Evolutionary conservation across 2,113 vertebrate species (phyloP), one percentile per base, ranked within the genome.

Genomic region (Polypterus senegalus): DNA sequence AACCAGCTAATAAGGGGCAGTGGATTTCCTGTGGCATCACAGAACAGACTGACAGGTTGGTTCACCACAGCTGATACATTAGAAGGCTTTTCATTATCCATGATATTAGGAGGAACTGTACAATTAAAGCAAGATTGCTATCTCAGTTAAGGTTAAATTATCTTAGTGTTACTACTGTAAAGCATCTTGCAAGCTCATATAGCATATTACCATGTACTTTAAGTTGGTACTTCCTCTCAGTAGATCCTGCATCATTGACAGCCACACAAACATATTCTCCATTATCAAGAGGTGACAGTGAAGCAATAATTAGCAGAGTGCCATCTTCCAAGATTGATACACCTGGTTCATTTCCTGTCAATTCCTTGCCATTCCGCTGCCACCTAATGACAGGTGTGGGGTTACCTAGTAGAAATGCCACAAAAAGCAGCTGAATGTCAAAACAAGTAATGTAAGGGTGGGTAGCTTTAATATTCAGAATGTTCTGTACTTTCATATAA

Each of bases 211-310:
- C 96, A 1, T 97, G 86, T 57, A 99, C 92, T 81, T 90, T 94
- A 52, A 99, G 88, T 62, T 84, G 90, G 53, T 97, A 98, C 74
- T 89, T 97, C 76, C 76, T 91, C 81, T 97, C 90, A 1, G 90
- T 87, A 65, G 89, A 89, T 54, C 95, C 96, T 3, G 88, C 96
- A 68, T 99, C 94, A 5, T 97, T 99, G 68, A 76, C 69, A 5
- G 94, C 96, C 45, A 88, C 75, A 8, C 96, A 99, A 57, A 89
- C 69, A 27, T 98, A 99, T 8, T 98, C 92, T 27, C 94, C 96
- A 1, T 72, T 86, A 74, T 97, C 89, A 54, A 83, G 74, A 0
- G 86, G 91, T 0, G 85, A 85, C 57, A 95, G 79, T 3, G 92
- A 88, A 63, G 83, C 81, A 62, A 98, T 87, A 63, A 91, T 75